These are phyloP conservation scores for Fistularia commersonii DNA, from an alignment of 2,797 vertebrate genomes.

Conservation along the genomic window DNA sequence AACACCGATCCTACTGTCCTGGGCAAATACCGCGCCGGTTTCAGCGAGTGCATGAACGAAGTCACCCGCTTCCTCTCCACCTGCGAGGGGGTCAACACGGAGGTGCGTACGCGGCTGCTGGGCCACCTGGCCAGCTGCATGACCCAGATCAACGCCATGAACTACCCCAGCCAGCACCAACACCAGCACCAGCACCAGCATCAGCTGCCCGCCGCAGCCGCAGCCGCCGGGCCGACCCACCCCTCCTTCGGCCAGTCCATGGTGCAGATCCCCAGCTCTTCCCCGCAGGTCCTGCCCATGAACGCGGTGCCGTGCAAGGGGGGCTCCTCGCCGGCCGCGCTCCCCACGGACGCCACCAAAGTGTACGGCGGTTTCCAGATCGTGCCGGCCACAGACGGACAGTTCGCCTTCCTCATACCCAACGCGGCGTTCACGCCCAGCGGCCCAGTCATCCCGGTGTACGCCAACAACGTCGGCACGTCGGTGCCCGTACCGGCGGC, in stretches of 20 bases:
- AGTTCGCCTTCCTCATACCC: constrained; percentile 98
- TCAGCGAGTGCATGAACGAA: constrained; percentile 98
- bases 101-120: constrained; percentile 93
- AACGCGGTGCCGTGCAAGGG: constrained; percentile 83
- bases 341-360: constrained; percentile 82
- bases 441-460: constrained; percentile 89
- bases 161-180: constrained; percentile 87
- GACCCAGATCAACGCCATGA: constrained; percentile 97
- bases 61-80: constrained; percentile 97
- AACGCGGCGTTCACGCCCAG: constrained; percentile 87
- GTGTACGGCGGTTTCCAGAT: constrained; percentile 95
- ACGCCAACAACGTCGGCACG: constrained; percentile 78
- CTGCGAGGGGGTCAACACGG: constrained; percentile 95
- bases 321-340: constrained; percentile 59
- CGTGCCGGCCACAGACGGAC: constrained; percentile 92
- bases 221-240: constrained; percentile 74
- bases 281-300: constrained; percentile 83
- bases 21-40: constrained; percentile 95
- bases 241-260: constrained; percentile 80
- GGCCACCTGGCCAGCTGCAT: constrained; percentile 96
- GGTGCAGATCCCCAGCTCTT: constrained; percentile 78
- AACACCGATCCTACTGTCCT: constrained; percentile 93
- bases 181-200: constrained; percentile 80
- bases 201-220: constrained; percentile 20
- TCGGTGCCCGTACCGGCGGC: constrained; percentile 73